Evolutionary conservation across 2,797 vertebrate species (phyloP), one percentile per base, ranked within the genome.

Genomic region (Galaxias olidus): DNA sequence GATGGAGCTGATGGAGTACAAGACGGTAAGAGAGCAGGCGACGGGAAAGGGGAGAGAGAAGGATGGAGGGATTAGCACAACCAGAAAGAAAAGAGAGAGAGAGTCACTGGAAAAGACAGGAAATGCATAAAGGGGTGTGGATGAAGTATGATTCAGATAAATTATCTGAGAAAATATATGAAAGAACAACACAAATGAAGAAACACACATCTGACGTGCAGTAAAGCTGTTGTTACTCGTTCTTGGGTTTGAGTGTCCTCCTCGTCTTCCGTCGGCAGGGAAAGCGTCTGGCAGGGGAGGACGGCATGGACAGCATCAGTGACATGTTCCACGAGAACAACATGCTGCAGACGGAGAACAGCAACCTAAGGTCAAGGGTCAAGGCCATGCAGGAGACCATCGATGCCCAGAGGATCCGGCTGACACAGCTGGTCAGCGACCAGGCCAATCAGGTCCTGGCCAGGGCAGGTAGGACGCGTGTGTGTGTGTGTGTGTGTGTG

Each of bases 381-480:
- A 98, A 98, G 86, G 96, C 96, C 68, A 98, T 98, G 96, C 96
- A 98, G 79, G 95, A 98, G 84, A 97, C 96, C 0, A 89, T 98
- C 0, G 95, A 98, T 19, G 92, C 90, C 0, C 81, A 97, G 80
- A 88, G 94, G 72, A 91, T 91, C 14, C 86, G 96, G 44, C 91
- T 96, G 79, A 98, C 96, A 0, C 96, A 96, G 71, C 89, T 98
- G 9, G 84, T 97, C 71, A 95, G 95, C 1, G 95, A 98, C 63
- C 96, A 96, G 83, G 96, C 95, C 78, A 96, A 94, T 82, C 94
- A 97, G 61, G 87, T 88, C 15, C 92, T 98, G 13, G 88, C 93
- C 72, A 92, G 92, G 87, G 91, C 94, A 85, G 96, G 96, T 98
- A 84, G 12, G 15, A 10, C 13, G 44, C 14, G 19, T 8, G 50